A percentile compares a stretch with the other conserved stretches of the same genome.
Evolutionary conservation across 2,888 invertebrate genomes (phyloP).

Genomic region (Nipponacmea schrenckii): DNA sequence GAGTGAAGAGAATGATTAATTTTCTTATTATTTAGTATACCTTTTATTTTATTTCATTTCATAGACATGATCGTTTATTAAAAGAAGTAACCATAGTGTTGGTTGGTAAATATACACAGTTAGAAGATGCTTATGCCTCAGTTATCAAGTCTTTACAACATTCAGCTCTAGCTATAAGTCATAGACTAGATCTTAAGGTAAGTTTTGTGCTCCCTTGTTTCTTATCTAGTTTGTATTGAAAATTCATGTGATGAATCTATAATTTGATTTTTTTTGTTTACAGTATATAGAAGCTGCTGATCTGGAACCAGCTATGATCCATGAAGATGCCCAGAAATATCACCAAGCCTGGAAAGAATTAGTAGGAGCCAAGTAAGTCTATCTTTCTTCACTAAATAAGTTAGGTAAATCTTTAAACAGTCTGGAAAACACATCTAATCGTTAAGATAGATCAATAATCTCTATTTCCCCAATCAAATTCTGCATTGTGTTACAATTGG

Average conservation of each 20-base stretch:
- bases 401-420: too few species aligned
- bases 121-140: constrained; percentile 96
- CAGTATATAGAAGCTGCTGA: constrained; percentile 91
- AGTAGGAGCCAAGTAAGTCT: constrained; percentile 73
- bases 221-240: background rate
- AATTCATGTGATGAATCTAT: background rate
- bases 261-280: constrained; percentile 29
- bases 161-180: constrained; percentile 86
- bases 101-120: constrained; percentile 95
- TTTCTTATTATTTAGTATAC: too few species aligned
- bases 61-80: constrained; percentile 82
- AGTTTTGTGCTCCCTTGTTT: constrained; percentile 24
- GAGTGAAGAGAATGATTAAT: too few species aligned
- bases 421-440: too few species aligned
- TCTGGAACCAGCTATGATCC: constrained; percentile 80
- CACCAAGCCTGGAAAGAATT: constrained; percentile 94
- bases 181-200: constrained; percentile 82
- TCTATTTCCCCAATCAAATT: too few species aligned
- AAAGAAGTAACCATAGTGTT: constrained; percentile 88
- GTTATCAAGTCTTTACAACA: constrained; percentile 95
- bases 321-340: constrained; percentile 83
- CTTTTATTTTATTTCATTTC: constrained; percentile 23
- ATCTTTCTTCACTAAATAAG: background rate
- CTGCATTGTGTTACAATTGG: too few species aligned
- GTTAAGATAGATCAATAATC: too few species aligned